A percentile compares a stretch with the other conserved stretches of the same genome.
These are phyloP conservation scores for Myocastor coypus DNA, from an alignment of 2,113 vertebrate species.

Conservation along the genomic window DNA sequence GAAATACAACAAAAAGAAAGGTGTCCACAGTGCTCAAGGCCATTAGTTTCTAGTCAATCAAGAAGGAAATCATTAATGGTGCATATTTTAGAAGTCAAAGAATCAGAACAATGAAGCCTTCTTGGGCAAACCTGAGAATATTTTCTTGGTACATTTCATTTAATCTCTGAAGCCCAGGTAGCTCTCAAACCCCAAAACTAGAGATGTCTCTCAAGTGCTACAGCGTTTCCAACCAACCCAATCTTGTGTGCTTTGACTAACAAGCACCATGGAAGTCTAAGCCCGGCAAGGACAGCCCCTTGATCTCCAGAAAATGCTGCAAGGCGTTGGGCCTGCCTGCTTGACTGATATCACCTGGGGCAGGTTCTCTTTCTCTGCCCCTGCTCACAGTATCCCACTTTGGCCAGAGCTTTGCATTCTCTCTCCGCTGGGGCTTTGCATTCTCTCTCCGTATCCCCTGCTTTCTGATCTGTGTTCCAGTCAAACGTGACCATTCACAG, in stretches of 20 bases:
- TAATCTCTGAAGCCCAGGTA: background rate
- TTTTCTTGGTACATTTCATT: background rate
- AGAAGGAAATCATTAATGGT: background rate
- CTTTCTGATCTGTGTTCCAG: background rate
- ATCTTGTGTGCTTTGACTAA: background rate
- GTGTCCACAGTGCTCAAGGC: background rate
- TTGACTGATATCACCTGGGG: background rate
- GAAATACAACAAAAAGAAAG: background rate
- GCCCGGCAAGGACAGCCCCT: background rate
- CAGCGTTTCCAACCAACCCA: background rate
- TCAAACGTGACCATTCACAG: background rate
- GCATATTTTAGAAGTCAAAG: background rate
- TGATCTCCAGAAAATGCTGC: background rate
- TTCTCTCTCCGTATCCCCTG: background rate
- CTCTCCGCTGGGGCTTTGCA: background rate
- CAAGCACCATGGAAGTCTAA: background rate
- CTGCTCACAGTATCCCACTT: background rate
- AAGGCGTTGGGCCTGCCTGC: background rate
- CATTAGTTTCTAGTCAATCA: conserved; percentile 15
- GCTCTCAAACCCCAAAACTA: background rate
- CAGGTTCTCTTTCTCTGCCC: too few relatives aligned
- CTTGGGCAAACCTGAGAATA: background rate
- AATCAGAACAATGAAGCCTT: background rate
- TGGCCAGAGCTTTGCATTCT: background rate
- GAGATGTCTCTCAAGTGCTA: background rate